These are phyloP conservation scores for Athalia cordata DNA, from an alignment of 2,888 invertebrate genomes.

Conservation along the genomic window DNA sequence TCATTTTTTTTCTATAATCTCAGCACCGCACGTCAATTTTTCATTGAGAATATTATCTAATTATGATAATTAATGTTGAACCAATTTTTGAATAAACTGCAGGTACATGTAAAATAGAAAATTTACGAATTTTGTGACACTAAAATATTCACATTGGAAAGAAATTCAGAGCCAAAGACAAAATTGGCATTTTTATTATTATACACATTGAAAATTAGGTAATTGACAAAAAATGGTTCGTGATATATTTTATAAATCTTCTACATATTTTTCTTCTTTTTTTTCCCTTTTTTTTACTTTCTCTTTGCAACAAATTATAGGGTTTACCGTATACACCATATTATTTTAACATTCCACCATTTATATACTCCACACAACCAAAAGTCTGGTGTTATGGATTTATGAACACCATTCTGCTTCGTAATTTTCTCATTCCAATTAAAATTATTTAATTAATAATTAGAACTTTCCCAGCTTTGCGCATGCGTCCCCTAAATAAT, in stretches of 20 bases:
- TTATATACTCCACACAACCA: constrained; percentile 19
- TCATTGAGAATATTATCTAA: constrained; percentile 17
- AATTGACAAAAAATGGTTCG: not conserved
- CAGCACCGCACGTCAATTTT: constrained; percentile 30
- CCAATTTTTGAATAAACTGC: constrained; percentile 41
- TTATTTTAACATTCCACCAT: constrained; percentile 28
- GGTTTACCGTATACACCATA: constrained; percentile 13
- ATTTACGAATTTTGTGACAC: too few species aligned
- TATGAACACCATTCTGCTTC: constrained; percentile 64
- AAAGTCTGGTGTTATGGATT: constrained; percentile 72
- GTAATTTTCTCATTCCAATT: constrained; percentile 34
- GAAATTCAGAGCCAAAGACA: too few species aligned
- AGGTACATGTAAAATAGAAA: too few species aligned
- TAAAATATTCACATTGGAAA: too few species aligned
- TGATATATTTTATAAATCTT: not conserved
- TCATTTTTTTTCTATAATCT: constrained; percentile 1
- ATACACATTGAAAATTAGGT: too few species aligned
- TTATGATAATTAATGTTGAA: constrained; percentile 11
- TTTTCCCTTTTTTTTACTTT: not conserved
- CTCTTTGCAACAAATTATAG: not conserved
- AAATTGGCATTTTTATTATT: too few species aligned
- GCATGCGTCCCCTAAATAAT: constrained; percentile 30
- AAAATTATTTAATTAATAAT: constrained; percentile 29
- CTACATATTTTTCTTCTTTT: constrained; percentile 1
- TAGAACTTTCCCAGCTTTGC: constrained; percentile 38